A percentile compares a stretch with the other conserved stretches of the same genome.
phyloP scores from a whole-genome alignment of 2,113 vertebrate species.

The Galbula dea region DNA sequence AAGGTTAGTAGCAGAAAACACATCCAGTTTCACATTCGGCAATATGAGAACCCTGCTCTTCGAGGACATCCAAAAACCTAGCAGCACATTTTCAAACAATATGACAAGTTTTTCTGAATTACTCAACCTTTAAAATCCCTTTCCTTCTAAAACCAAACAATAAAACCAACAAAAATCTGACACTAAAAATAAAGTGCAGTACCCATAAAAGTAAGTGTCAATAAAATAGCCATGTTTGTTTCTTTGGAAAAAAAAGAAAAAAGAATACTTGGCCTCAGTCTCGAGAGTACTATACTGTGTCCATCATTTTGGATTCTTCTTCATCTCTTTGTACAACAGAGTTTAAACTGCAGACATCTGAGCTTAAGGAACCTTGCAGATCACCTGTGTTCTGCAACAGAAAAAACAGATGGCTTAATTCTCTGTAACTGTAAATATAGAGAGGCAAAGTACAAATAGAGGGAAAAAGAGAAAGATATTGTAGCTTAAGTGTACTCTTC shows the following conservation, averaged over 20 bases:
- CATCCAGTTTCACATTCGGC: slow-evolving; percentile 76
- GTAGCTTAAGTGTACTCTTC: not conserved
- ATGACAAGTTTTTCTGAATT: slow-evolving; percentile 68
- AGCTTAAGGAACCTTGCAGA: slow-evolving; percentile 78
- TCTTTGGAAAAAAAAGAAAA: slow-evolving; percentile 16
- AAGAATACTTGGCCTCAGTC: slow-evolving; percentile 68
- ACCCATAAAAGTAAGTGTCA: slow-evolving; percentile 85
- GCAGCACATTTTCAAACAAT: slow-evolving; percentile 77
- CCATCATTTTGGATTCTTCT: slow-evolving; percentile 94
- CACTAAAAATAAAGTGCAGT: slow-evolving; percentile 91
- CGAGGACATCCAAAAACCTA: slow-evolving; percentile 68
- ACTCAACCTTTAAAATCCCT: slow-evolving; percentile 46
- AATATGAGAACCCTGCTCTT: slow-evolving; percentile 70
- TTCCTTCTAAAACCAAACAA: not conserved
- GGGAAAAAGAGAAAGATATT: not conserved
- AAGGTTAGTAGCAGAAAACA: slow-evolving; percentile 78
- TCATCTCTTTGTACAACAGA: slow-evolving; percentile 85
- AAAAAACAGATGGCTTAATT: not conserved
- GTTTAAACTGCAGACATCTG: slow-evolving; percentile 77
- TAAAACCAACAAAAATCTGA: slow-evolving; percentile 52
- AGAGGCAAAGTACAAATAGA: not conserved
- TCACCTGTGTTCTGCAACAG: slow-evolving; percentile 81
- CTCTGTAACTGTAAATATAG: not conserved
- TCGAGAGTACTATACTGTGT: slow-evolving; percentile 80
- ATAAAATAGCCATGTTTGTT: slow-evolving; percentile 78